A percentile compares a stretch with the other conserved stretches of the same genome.
These are phyloP conservation scores for Cacoxenus indagator DNA, from an alignment of 2,888 invertebrate genomes.

Conservation along the genomic window DNA sequence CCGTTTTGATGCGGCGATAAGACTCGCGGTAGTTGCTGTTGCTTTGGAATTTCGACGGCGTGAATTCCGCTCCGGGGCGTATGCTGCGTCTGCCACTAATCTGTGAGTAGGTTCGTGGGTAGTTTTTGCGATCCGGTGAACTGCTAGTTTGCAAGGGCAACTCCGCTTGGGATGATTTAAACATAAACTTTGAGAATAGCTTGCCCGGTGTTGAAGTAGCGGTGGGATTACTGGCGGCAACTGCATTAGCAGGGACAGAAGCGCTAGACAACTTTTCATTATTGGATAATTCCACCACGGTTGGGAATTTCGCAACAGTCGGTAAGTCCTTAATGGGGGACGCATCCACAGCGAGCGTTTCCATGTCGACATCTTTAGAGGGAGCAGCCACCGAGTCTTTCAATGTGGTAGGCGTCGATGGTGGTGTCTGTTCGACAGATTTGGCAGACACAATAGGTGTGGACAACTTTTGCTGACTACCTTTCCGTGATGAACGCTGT, in stretches of 20 bases:
- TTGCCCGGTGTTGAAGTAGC: conserved; percentile 67
- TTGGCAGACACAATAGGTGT: background rate
- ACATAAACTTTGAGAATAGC: conserved; percentile 43
- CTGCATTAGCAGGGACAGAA: background rate
- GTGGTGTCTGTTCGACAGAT: background rate
- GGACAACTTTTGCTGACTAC: background rate
- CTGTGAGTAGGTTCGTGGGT: conserved; percentile 52
- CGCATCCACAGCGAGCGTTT: conserved; percentile 48
- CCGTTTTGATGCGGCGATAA: conserved; percentile 63
- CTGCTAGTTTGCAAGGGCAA: conserved; percentile 37
- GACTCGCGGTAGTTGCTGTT: conserved; percentile 51
- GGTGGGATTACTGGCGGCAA: conserved; percentile 36
- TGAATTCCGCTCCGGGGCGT: conserved; percentile 53
- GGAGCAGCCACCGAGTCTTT: background rate
- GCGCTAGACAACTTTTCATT: background rate
- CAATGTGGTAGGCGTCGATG: background rate
- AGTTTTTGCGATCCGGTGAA: conserved; percentile 51
- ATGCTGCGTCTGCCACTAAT: conserved; percentile 68
- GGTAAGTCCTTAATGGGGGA: conserved; percentile 48
- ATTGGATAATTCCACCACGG: background rate
- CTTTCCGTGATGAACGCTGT: conserved; percentile 40
- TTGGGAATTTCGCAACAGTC: background rate
- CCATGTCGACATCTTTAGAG: conserved; percentile 64
- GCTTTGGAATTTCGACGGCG: conserved; percentile 55
- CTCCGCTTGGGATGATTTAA: conserved; percentile 53